Base-by-base conservation (phyloP, 2,888 invertebrate species). In the Incurvaria masculella region DNA sequence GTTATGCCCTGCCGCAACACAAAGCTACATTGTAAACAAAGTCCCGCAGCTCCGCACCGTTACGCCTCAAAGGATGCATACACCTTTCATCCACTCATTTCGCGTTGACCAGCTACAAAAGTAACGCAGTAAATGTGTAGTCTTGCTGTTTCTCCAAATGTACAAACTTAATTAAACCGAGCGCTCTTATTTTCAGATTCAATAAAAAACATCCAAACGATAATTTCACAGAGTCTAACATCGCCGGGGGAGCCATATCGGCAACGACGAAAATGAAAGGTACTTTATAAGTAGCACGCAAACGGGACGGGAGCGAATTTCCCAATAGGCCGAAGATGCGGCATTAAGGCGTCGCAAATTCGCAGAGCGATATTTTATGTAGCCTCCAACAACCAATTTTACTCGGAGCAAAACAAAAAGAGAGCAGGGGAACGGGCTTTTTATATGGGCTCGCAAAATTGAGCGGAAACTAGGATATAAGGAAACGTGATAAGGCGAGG, bases 1-100 rank as follows among this genome's bases (percentile, higher is more conserved):
- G 84, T 84, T 72, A 88, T 83, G 76, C 84, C 85, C 88, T 88
- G 78, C 53, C 81, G 79, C 66, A 66, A 68, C 56, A 57, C 52
- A 51, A 51, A 45, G 51, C 21, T 23, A n/a, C n/a, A n/a, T n/a
- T n/a, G n/a, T n/a, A n/a, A n/a, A n/a, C n/a, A n/a, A n/a, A n/a
- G n/a, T n/a, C n/a, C n/a, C n/a, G n/a, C n/a, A n/a, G n/a, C n/a
- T n/a, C n/a, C n/a, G n/a, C n/a, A n/a, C n/a, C n/a, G n/a, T n/a
- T n/a, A n/a, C n/a, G n/a, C n/a, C n/a, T n/a, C n/a, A n/a, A n/a
- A n/a, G n/a, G n/a, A n/a, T n/a, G n/a, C n/a, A n/a, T n/a, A n/a
- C n/a, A n/a, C n/a, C n/a, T n/a, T n/a, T n/a, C n/a, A n/a, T n/a
- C n/a, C n/a, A n/a, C n/a, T n/a, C n/a, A n/a, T n/a, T n/a, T n/a